Conservation (phyloP, 1,140 invertebrate genomes). For the Uloborus diversus region DNA sequence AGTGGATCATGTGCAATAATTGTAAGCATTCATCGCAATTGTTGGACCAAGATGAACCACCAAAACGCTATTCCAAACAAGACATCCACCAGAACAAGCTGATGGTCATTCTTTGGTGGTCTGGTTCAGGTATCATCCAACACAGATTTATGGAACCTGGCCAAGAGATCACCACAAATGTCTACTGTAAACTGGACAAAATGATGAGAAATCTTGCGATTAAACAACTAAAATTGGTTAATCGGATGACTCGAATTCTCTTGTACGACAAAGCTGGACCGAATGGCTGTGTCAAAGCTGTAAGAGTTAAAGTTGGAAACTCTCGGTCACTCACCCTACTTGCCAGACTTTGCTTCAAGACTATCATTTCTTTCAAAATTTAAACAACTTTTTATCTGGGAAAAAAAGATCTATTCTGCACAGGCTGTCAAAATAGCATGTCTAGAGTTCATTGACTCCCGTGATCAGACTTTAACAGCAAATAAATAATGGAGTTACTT, state of each 20-base stretch:
- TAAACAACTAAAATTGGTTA: background rate
- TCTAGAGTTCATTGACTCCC: too few species aligned
- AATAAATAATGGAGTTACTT: too few species aligned
- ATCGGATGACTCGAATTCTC: background rate
- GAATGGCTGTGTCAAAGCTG: background rate
- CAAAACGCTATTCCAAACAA: background rate
- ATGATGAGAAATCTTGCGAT: background rate
- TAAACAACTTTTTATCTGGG: too few species aligned
- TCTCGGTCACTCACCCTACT: background rate
- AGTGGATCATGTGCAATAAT: background rate
- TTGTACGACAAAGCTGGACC: background rate
- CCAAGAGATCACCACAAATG: background rate
- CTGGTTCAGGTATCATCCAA: background rate
- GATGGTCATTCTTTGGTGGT: background rate
- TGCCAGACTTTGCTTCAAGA: background rate
- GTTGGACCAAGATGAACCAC: background rate
- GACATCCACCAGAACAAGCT: background rate
- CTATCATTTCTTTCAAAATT: too few species aligned
- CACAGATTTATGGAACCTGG: background rate
- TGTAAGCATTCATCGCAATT: too few species aligned
- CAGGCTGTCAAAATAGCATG: too few species aligned
- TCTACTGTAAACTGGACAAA: background rate
- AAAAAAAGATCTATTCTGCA: too few species aligned
- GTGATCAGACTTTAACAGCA: too few species aligned
- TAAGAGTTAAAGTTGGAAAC: background rate